Evolutionary conservation across 2,888 invertebrate species (phyloP).

Genomic region (Unio pictorum): DNA sequence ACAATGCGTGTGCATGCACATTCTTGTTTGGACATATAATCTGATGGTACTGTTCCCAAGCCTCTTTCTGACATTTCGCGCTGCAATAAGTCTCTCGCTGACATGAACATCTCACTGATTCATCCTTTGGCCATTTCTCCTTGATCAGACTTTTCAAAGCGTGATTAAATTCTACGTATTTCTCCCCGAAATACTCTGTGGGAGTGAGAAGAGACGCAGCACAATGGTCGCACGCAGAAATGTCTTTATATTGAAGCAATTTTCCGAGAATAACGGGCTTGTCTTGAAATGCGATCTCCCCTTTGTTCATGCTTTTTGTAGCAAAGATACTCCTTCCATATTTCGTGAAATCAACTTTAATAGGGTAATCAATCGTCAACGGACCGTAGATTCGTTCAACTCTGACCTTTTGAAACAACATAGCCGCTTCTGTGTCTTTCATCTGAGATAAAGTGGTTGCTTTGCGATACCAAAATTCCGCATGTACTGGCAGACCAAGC

Average conservation of each 20-base stretch:
- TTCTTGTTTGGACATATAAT: slow-evolving; percentile 77
- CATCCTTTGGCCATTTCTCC: slow-evolving; percentile 55
- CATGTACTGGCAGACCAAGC: slow-evolving; percentile 53
- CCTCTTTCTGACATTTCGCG: slow-evolving; percentile 79
- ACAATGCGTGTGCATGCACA: slow-evolving; percentile 39
- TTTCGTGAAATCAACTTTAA: slow-evolving; percentile 55
- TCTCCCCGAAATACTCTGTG: slow-evolving; percentile 75
- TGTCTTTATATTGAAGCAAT: slow-evolving; percentile 83
- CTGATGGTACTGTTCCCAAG: slow-evolving; percentile 83
- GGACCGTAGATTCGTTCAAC: slow-evolving; percentile 59
- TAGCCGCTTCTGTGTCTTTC: slow-evolving; percentile 50
- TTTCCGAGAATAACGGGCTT: slow-evolving; percentile 90
- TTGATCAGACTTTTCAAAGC: slow-evolving; percentile 34
- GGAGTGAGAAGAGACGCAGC: slow-evolving; percentile 90
- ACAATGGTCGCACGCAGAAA: slow-evolving; percentile 89
- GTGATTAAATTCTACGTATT: slow-evolving; percentile 27
- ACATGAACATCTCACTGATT: slow-evolving; percentile 44
- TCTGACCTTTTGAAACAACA: slow-evolving; percentile 60
- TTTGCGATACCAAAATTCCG: slow-evolving; percentile 63
- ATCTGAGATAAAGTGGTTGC: slow-evolving; percentile 46
- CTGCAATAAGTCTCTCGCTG: slow-evolving; percentile 70
- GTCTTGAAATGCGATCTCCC: slow-evolving; percentile 88
- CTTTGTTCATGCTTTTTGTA: slow-evolving; percentile 75
- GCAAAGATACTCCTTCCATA: slow-evolving; percentile 89
- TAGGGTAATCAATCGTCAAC: slow-evolving; percentile 48